Evolutionary conservation across 1,140 invertebrate genomes (phyloP), one percentile per base, ranked within the genome.

Genomic region (Mycetomoellerius zeteki): DNA sequence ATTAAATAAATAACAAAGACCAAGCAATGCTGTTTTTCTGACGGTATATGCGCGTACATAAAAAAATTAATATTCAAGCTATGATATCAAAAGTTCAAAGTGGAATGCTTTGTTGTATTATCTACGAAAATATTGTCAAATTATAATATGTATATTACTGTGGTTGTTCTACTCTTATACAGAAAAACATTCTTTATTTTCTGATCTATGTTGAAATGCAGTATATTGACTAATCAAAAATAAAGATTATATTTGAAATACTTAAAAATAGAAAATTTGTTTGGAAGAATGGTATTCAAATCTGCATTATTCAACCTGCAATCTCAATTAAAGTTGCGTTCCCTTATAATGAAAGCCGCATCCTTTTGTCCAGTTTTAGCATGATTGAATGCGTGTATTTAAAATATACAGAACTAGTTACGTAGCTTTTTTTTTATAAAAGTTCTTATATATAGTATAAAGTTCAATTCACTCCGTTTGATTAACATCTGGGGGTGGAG

Each of bases 381-480:
- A 16, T 30, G 37, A 47, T 60, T 73, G 4, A 73, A 73, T 19
- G 14, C 6, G 12, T 54, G 24, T 33, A 60, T 82, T 72, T 8
- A 37, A 47, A 73, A 82, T 60, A 33, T 10, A 16, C 10, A 43
- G 19, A 82, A 27, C 6, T 47, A 73, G 30, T 24, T 6, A 37
- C 21, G 12, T 16, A 47, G 65, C 21, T 47, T 60, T 73, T 56
- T 72, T 24, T 60, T 12, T 10, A n/a, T 58, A 30, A 73, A 60
- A 73, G 37, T 73, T 82, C 27, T 14, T 33, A 14, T 73, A 60
- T 47, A 60, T 47, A 73, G 24, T 73, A 73, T 73, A 60, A 82
- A 82, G 37, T 54, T 82, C 67, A 30, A 82, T 73, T 82, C 37
- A 47, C 52, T 82, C 24, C 7, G 8, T 33, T 69, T 73, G 67